A percentile compares a stretch with the other conserved stretches of the same genome.
Evolutionary conservation across 2,797 vertebrate species (phyloP).

Genomic region (Distichodus sexfasciatus): DNA sequence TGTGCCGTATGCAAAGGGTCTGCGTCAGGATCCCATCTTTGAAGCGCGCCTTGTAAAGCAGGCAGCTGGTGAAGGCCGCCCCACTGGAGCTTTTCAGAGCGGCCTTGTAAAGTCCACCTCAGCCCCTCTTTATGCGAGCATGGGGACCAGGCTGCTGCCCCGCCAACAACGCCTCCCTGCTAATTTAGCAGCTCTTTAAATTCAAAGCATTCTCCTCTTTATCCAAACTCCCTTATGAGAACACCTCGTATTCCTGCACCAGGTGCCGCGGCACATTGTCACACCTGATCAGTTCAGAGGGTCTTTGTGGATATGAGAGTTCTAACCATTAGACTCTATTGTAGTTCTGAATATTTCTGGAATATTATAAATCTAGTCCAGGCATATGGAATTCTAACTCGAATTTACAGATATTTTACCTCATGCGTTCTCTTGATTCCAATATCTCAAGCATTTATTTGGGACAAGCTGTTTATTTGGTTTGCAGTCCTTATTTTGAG

Average conservation of each 20-base stretch:
- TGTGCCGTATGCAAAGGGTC: slow-evolving; percentile 24
- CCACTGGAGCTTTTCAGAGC: slow-evolving; percentile 64
- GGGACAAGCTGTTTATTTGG: too few species aligned
- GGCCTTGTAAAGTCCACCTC: slow-evolving; percentile 68
- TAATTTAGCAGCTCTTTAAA: slow-evolving; percentile 58
- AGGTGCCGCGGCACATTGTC: slow-evolving; percentile 17
- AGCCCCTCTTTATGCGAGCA: slow-evolving; percentile 37
- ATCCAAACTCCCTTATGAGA: slow-evolving; percentile 57
- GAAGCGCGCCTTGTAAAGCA: slow-evolving; percentile 77
- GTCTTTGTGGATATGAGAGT: background rate
- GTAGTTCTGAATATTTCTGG: background rate
- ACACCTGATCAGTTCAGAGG: slow-evolving; percentile 23
- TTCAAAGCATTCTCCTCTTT: slow-evolving; percentile 73
- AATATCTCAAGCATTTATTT: too few species aligned
- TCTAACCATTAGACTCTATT: background rate
- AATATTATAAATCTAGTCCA: background rate
- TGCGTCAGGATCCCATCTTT: slow-evolving; percentile 57
- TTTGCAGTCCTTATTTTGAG: too few species aligned
- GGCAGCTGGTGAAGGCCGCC: slow-evolving; percentile 75
- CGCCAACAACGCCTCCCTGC: slow-evolving; percentile 43
- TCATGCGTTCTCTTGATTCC: too few species aligned
- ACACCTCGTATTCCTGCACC: slow-evolving; percentile 32
- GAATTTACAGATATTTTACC: too few species aligned
- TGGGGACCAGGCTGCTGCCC: slow-evolving; percentile 41
- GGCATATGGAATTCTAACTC: background rate